Evolutionary conservation across 2,113 vertebrate species (phyloP).

Genomic region (Ovibos moschatus): DNA sequence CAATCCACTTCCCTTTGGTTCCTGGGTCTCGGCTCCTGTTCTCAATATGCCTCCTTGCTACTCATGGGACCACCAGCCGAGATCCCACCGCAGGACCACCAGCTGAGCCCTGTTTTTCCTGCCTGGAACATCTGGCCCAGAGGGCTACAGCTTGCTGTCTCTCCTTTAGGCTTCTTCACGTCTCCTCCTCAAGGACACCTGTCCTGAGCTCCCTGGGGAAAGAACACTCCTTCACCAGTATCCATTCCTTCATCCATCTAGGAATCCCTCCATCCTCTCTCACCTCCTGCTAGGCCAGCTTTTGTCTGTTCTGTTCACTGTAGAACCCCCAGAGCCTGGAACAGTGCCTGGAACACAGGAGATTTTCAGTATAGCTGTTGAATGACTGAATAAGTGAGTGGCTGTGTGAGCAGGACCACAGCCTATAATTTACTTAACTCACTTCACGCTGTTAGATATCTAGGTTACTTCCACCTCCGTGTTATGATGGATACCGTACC

Average conservation of each 20-base stretch:
- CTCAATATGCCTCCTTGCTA: neutral
- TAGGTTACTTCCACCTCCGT: neutral
- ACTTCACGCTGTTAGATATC: neutral
- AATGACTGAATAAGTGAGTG: neutral
- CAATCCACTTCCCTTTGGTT: rapidly evolving
- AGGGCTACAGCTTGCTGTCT: neutral
- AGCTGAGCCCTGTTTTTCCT: neutral
- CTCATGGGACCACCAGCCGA: neutral
- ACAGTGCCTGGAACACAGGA: neutral
- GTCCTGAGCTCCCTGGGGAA: neutral
- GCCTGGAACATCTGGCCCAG: neutral
- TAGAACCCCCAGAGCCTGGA: neutral
- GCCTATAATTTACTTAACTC: neutral
- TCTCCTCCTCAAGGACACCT: neutral
- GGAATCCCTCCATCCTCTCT: neutral
- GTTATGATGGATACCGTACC: neutral
- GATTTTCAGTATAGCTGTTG: neutral
- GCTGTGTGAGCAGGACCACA: neutral
- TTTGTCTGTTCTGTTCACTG: neutral
- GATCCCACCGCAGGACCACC: neutral
- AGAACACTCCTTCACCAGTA: neutral
- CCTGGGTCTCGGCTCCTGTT: rapidly evolving
- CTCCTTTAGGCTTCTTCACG: neutral
- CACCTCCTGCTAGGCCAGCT: neutral
- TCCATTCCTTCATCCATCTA: neutral